Conservation (phyloP, 2,888 invertebrate genomes). For the Nasonia oneida region DNA sequence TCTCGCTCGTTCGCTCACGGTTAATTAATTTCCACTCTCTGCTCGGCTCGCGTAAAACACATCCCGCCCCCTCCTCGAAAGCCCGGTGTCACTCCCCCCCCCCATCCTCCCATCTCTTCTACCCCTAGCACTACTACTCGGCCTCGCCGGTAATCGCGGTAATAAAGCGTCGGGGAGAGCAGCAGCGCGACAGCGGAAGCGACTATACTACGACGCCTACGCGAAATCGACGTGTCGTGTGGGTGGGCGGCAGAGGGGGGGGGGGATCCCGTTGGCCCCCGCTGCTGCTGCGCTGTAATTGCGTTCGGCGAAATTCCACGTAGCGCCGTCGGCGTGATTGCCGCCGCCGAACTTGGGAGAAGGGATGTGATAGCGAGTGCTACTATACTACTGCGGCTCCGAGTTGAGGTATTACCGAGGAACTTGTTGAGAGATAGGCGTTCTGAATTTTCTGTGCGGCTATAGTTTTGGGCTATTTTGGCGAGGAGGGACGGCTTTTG, state of each 20-base stretch:
- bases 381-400: not conserved
- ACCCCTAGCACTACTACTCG: constrained; percentile 1
- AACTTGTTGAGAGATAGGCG: constrained; percentile 19
- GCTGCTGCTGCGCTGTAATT: constrained; percentile 36
- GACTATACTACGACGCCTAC: constrained; percentile 35
- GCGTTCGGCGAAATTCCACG: constrained; percentile 48
- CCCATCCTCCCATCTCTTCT: not conserved
- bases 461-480: too few species aligned
- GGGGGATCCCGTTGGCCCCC: constrained; percentile 10
- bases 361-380: not conserved
- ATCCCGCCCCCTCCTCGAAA: not conserved
- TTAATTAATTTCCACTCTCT: constrained; percentile 20
- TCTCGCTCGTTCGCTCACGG: constrained; percentile 8
- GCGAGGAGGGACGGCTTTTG: too few species aligned
- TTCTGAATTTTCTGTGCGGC: not conserved
- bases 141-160: constrained; percentile 47
- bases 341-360: constrained; percentile 10
- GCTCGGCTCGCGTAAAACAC: constrained; percentile 11
- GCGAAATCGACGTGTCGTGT: constrained; percentile 45
- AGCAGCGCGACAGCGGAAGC: constrained; percentile 44
- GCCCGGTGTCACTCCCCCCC: not conserved
- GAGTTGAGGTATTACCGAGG: constrained; percentile 17
- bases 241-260: not conserved
- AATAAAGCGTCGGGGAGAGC: constrained; percentile 49
- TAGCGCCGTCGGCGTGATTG: constrained; percentile 36